Evolutionary conservation across 2,113 vertebrate species (phyloP).

Genomic region (Calonectris borealis): DNA sequence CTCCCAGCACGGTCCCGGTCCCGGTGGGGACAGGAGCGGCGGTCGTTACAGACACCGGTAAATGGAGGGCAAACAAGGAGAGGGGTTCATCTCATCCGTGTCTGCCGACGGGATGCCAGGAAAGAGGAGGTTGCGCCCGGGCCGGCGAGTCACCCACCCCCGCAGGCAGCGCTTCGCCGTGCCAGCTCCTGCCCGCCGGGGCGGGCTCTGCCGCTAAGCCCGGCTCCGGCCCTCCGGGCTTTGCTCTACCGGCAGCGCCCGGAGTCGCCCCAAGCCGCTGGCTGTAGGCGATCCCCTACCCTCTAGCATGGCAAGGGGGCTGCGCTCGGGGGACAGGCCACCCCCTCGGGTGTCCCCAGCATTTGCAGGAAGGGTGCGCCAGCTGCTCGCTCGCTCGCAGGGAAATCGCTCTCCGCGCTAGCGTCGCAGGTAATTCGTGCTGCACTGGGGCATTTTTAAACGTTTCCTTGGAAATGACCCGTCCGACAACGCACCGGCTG

Average conservation of each 20-base stretch:
- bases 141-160: not conserved
- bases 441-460: fast-evolving
- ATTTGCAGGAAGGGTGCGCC: not conserved
- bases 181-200: not conserved
- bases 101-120: not conserved
- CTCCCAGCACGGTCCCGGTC: not conserved
- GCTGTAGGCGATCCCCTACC: not conserved
- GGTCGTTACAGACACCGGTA: not conserved
- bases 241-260: not conserved
- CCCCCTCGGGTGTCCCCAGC: not conserved
- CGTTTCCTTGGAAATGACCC: not conserved
- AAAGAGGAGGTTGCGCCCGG: not conserved
- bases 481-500: no score
- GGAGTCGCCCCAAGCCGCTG: fast-evolving
- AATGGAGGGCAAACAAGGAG: not conserved
- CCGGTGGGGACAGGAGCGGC: not conserved
- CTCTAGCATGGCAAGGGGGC: not conserved
- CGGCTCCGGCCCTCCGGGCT: not conserved
- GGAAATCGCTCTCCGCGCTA: not conserved
- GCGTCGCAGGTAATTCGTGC: not conserved
- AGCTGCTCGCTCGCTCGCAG: fast-evolving
- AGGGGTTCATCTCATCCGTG: fast-evolving
- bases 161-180: not conserved
- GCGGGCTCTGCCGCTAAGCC: not conserved
- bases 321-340: not conserved